phyloP scores from a whole-genome alignment of 2,113 vertebrate genomes.

The Menidia beryllina region DNA sequence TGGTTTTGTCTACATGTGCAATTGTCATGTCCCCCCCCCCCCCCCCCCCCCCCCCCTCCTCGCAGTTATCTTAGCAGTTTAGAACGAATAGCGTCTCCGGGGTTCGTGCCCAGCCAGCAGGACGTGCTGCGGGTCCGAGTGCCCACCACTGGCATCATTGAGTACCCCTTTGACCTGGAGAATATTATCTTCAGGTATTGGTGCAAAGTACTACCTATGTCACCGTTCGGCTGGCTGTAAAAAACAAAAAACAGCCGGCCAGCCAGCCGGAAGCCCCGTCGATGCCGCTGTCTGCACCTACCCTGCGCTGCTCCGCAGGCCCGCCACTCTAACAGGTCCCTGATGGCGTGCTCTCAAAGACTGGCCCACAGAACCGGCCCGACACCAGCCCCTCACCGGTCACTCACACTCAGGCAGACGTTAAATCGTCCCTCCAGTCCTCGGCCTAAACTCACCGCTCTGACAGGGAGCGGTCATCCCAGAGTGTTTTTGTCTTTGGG shows the following conservation, averaged over 20 bases:
- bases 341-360: constrained; percentile 70
- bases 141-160: constrained; percentile 95
- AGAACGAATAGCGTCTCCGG: constrained; percentile 87
- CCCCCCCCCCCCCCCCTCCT: constrained; percentile 53
- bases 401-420: background rate
- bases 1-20: constrained; percentile 41
- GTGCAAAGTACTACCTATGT: constrained; percentile 42
- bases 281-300: constrained; percentile 27
- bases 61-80: constrained; percentile 91
- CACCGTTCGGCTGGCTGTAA: constrained; percentile 53
- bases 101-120: constrained; percentile 93
- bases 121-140: constrained; percentile 93
- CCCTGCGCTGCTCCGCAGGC: constrained; percentile 44
- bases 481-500: constrained; percentile 46
- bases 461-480: background rate
- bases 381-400: background rate
- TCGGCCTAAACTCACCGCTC: background rate
- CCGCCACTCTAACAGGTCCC: constrained; percentile 51
- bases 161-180: constrained; percentile 96
- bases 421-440: constrained; percentile 22
- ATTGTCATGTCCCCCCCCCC: constrained; percentile 57
- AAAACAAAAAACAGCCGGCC: constrained; percentile 35
- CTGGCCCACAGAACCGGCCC: background rate
- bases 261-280: constrained; percentile 48
- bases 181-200: constrained; percentile 96